Evolutionary conservation across 2,113 vertebrate genomes (phyloP).

Genomic region (pig (Sus scrofa)): T2T-Sscrofa CM000827.6:105950501-105951000

Average conservation of each 20-base stretch:
- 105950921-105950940: not conserved
- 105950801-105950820: not conserved
- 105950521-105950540: not conserved
- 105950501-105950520: not conserved
- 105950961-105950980: not conserved
- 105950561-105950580: not conserved
- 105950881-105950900: accelerated
- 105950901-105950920: not conserved
- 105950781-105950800: not conserved
- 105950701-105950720: no score
- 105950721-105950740: accelerated
- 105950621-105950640: not conserved
- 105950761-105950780: not conserved
- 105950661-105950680: not conserved
- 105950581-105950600: not conserved
- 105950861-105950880: not conserved
- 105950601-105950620: not conserved
- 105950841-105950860: no score
- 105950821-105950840: not conserved
- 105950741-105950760: not conserved
- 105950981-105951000: not conserved
- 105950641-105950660: not conserved
- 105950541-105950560: not conserved
- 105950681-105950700: not conserved
- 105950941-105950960: no score